These are phyloP conservation scores for Sesamia nonagrioides DNA, from an alignment of 1,140 invertebrate species.

Conservation along the genomic window DNA sequence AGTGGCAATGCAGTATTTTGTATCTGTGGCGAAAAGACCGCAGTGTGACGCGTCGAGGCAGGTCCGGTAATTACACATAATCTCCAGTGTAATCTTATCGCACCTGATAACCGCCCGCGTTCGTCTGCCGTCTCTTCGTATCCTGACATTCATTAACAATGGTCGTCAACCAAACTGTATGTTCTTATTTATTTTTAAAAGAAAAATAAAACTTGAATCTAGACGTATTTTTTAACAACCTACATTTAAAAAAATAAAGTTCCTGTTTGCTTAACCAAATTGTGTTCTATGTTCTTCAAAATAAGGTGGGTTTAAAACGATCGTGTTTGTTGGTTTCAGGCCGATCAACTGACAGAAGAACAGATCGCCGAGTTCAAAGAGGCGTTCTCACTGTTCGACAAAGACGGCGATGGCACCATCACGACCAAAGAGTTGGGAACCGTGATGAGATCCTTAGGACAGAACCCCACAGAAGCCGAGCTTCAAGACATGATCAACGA, in stretches of 20 bases:
- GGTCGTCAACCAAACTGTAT: conserved; percentile 75
- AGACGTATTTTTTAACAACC: too few species aligned
- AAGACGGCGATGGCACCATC: conserved; percentile 99
- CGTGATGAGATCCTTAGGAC: conserved; percentile 99
- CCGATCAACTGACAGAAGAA: conserved; percentile 99
- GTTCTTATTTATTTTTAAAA: conserved; percentile 37
- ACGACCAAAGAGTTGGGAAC: conserved; percentile 99
- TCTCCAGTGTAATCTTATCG: conserved; percentile 76
- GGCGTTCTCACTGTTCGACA: conserved; percentile 99
- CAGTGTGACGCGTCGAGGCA: conserved; percentile 67
- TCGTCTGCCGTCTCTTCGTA: conserved; percentile 57
- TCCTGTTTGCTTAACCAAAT: neutral
- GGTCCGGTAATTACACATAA: conserved; percentile 70
- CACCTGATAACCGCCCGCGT: conserved; percentile 47
- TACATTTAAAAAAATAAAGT: neutral
- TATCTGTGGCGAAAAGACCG: conserved; percentile 62
- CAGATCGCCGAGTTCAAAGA: conserved; percentile 99
- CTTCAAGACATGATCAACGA: conserved; percentile 99
- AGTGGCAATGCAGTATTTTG: conserved; percentile 67
- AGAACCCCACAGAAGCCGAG: conserved; percentile 99
- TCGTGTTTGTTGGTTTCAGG: conserved; percentile 88
- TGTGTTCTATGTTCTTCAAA: neutral
- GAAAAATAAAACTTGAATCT: neutral
- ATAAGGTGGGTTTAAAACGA: neutral
- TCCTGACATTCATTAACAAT: conserved; percentile 62